Percentiles rank a stretch among this genome's conserved stretches.
Conservation (phyloP, 2,797 vertebrate genomes). For the Syngnathus acus region DNA sequence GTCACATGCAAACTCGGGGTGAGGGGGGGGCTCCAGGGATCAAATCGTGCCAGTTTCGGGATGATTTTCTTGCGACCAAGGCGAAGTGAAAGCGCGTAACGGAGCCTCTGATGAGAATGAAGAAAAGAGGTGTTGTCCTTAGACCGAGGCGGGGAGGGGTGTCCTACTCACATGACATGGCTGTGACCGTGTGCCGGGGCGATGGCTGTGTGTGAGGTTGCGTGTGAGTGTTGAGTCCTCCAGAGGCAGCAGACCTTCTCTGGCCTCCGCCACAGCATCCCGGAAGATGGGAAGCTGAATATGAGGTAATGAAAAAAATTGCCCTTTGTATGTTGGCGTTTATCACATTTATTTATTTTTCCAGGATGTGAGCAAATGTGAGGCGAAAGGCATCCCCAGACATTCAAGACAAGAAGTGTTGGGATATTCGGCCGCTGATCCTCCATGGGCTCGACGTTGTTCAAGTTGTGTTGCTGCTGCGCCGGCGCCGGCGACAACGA, state of each 20-base stretch:
- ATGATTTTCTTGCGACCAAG: neutral
- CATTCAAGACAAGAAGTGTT: neutral
- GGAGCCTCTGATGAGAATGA: neutral
- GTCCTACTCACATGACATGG: conserved; percentile 63
- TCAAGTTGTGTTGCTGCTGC: conserved; percentile 60
- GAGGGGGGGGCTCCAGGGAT: neutral
- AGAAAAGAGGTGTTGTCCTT: conserved; percentile 25
- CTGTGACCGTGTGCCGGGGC: conserved; percentile 61
- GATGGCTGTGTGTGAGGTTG: conserved; percentile 32
- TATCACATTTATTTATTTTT: conserved; percentile 7
- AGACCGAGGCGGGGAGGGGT: conserved; percentile 26
- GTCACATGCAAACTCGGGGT: neutral
- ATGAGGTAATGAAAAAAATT: conserved; percentile 11
- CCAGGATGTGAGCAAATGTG: conserved; percentile 2
- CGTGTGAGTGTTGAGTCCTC: conserved; percentile 35
- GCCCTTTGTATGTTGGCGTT: neutral
- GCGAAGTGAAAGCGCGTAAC: neutral
- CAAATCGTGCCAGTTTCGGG: neutral
- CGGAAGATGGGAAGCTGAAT: conserved; percentile 32
- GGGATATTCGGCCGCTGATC: neutral
- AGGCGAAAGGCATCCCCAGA: neutral
- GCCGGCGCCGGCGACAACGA: conserved; percentile 53
- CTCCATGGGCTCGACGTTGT: conserved; percentile 59
- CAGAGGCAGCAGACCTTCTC: conserved; percentile 23
- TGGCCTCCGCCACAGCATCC: neutral